Evolutionary conservation across 2,797 vertebrate genomes (phyloP), one percentile per base, ranked within the genome.

Genomic region (Pelobates cultripes): DNA sequence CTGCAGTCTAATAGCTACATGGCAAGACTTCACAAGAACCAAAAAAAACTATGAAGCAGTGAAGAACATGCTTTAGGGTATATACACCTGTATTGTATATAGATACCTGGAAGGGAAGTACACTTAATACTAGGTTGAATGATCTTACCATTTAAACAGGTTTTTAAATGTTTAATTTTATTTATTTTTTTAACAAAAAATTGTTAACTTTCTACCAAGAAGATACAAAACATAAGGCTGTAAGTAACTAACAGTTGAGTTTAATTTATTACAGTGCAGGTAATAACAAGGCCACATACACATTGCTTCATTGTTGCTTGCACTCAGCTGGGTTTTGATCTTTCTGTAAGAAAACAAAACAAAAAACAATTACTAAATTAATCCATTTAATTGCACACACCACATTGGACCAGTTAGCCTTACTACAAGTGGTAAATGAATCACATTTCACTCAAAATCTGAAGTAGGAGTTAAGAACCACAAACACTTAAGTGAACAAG

Each of bases 201-300:
- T 90, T 88, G 87, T 91, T 94, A 95, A 93, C 89, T 95, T 92
- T 95, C 97, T 98, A 97, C 95, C 97, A 97, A 97, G 93, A 97
- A 97, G 93, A 96, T 98, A 97, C 96, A 98, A 98, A 98, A 96
- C 97, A 96, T 98, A 98, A 98, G 97, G 97, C 97, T 95, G 93
- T 96, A 96, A 97, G 96, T 96, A 98, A 97, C 94, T 95, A 94
- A 95, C 87, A 92, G 95, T 95, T 94, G 94, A 93, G 91, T 96
- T 95, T 94, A 95, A 97, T 95, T 95, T 90, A 94, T 96, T 96
- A 96, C 96, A 98, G 95, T 97, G 97, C 95, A 96, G 96, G 93
- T 93, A 93, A 94, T 98, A 95, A 96, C 94, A 93, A 95, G 95
- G 95, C 94, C 95, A 95, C 93, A 93, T 84, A 90, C 91, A 90